phyloP scores from a whole-genome alignment of 2,797 vertebrate species.

The Falco naumanni region DNA sequence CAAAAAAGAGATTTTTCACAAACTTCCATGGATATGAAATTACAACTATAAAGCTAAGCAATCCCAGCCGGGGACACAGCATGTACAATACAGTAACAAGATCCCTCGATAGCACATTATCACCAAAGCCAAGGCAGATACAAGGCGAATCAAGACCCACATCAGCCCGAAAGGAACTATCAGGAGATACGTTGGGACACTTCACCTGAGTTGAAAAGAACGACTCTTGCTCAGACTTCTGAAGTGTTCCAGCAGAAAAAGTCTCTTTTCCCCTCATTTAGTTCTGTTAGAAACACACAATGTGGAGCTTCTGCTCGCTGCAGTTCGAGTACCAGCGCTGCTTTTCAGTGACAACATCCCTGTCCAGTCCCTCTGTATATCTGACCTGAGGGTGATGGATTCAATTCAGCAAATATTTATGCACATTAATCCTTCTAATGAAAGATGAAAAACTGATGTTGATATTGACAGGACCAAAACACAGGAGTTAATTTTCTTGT shows the following conservation, averaged over 20 bases:
- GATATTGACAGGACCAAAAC: neutral
- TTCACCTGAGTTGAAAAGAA: neutral
- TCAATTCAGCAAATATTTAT: neutral
- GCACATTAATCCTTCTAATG: neutral
- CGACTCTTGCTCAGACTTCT: fast-evolving
- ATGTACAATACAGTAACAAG: neutral
- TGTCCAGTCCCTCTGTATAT: fast-evolving
- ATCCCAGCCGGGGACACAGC: neutral
- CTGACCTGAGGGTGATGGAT: neutral
- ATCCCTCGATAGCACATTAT: neutral
- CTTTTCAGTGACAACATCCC: fast-evolving
- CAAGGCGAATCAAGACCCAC: neutral
- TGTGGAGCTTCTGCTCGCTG: neutral
- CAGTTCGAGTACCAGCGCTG: fast-evolving
- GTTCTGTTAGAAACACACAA: fast-evolving
- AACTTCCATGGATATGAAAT: neutral
- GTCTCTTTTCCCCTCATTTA: fast-evolving
- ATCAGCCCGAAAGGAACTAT: fast-evolving
- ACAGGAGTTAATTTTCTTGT: neutral
- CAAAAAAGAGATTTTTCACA: neutral
- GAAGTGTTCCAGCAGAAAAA: neutral
- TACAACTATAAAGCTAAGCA: neutral
- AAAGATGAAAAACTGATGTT: neutral
- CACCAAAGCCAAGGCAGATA: neutral
- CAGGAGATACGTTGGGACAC: neutral